Percentiles rank a stretch among this genome's conserved stretches.
Conservation (phyloP, 1,140 invertebrate genomes). For the Drosophila varians region DNA sequence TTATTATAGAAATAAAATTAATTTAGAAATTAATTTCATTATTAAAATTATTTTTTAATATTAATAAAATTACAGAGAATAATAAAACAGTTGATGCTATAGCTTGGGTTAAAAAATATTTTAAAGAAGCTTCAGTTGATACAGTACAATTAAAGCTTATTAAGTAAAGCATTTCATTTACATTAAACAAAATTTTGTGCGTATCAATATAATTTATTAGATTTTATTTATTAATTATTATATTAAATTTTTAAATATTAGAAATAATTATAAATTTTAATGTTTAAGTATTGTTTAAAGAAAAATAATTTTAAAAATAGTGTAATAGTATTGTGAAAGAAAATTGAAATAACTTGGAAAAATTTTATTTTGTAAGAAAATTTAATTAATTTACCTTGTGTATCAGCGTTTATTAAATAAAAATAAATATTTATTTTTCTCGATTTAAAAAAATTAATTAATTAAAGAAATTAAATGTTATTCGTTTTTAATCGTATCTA, state of each 20-base stretch:
- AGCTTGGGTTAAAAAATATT: conserved; percentile 85
- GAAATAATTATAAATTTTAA: conserved; percentile 81
- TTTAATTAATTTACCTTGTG: conserved; percentile 87
- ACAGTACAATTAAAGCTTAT: conserved; percentile 85
- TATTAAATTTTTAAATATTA: conserved; percentile 84
- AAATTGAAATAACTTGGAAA: conserved; percentile 75
- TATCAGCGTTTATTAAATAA: conserved; percentile 87
- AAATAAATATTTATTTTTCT: conserved; percentile 85
- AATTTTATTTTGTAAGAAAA: conserved; percentile 84
- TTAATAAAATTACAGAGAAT: conserved; percentile 83
- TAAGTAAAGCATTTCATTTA: conserved; percentile 85
- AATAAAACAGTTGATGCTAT: conserved; percentile 84
- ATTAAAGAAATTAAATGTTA: conserved; percentile 86
- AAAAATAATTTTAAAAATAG: conserved; percentile 84
- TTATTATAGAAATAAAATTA: conserved; percentile 44
- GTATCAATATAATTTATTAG: conserved; percentile 35
- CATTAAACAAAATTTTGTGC: conserved; percentile 42
- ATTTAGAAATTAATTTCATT: conserved; percentile 42
- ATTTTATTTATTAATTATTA: conserved; percentile 83
- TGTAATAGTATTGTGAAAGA: conserved; percentile 83
- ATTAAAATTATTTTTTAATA: conserved; percentile 76
- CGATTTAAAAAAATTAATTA: conserved; percentile 87
- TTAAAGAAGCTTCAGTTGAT: conserved; percentile 83
- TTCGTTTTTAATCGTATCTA: conserved; percentile 87
- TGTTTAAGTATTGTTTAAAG: conserved; percentile 84